A percentile compares a stretch with the other conserved stretches of the same genome.
phyloP scores from a whole-genome alignment of 2,888 invertebrate genomes.

The Caenorhabditis sp. region DNA sequence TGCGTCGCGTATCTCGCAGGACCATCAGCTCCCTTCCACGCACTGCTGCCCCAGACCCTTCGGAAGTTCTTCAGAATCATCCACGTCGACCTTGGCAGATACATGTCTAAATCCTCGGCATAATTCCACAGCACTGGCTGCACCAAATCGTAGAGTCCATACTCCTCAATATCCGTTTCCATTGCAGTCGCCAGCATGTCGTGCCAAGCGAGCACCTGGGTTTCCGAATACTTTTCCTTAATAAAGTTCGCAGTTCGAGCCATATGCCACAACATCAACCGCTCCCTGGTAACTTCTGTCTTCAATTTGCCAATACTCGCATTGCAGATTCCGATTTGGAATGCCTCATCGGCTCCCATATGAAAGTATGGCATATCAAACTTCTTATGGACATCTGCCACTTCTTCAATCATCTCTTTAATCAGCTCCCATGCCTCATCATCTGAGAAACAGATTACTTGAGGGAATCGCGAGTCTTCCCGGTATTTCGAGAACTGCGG shows the following conservation, averaged over 20 bases:
- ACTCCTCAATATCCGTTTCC: conserved; percentile 74
- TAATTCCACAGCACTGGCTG: conserved; percentile 83
- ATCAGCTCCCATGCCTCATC: conserved; percentile 84
- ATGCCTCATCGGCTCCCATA: conserved; percentile 85
- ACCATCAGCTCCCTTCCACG: conserved; percentile 87
- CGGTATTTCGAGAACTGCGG: conserved; percentile 87
- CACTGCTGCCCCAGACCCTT: conserved; percentile 89
- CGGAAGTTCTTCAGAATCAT: conserved; percentile 86
- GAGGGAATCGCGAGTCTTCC: conserved; percentile 86
- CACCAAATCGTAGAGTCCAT: conserved; percentile 70
- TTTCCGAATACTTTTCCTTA: conserved; percentile 67
- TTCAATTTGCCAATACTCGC: conserved; percentile 68
- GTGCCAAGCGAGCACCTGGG: conserved; percentile 82
- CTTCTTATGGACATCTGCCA: conserved; percentile 83
- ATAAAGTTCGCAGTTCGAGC: conserved; percentile 75
- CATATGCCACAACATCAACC: conserved; percentile 80
- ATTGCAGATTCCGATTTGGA: conserved; percentile 78
- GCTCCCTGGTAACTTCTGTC: conserved; percentile 61
- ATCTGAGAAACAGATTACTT: conserved; percentile 80
- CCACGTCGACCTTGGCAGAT: conserved; percentile 85
- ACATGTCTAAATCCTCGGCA: conserved; percentile 81
- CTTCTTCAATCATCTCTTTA: conserved; percentile 80
- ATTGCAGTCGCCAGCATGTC: conserved; percentile 80
- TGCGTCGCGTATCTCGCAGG: conserved; percentile 83
- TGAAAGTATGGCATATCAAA: conserved; percentile 86